phyloP scores from a whole-genome alignment of 2,113 vertebrate genomes.

The Actenoides hombroni region DNA sequence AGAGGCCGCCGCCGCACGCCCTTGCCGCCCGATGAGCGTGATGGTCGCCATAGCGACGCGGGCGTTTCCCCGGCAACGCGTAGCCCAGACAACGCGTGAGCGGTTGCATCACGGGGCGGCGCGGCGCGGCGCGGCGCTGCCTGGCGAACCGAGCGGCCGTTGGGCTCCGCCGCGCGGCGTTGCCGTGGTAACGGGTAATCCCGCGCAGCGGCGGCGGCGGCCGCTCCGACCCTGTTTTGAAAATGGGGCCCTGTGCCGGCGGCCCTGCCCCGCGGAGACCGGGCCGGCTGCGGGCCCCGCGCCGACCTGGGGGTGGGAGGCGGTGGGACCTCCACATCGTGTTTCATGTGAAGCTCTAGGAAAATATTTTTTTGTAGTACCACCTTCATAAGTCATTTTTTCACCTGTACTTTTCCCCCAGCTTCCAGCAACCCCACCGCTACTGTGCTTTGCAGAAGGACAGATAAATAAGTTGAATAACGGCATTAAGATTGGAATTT shows the following conservation, averaged over 20 bases:
- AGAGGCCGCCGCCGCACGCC: constrained; percentile 68
- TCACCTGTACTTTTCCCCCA: neutral
- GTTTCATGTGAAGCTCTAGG: rapidly evolving
- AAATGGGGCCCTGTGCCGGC: constrained; percentile 52
- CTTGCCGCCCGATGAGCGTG: constrained; percentile 83
- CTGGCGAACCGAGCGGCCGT: constrained; percentile 87
- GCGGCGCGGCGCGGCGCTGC: constrained; percentile 82
- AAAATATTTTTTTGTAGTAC: rapidly evolving
- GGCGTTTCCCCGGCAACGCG: constrained; percentile 81
- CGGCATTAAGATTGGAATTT: neutral
- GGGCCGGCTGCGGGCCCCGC: neutral
- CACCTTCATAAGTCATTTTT: neutral
- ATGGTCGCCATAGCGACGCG: constrained; percentile 81
- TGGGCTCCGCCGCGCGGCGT: constrained; percentile 85
- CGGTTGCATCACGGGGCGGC: constrained; percentile 82
- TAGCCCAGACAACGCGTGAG: constrained; percentile 78
- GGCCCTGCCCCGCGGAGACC: constrained; percentile 15
- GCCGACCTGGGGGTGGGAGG: constrained; percentile 57
- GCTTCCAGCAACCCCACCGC: neutral
- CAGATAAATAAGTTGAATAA: neutral
- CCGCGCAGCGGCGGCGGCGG: constrained; percentile 79
- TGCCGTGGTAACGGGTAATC: constrained; percentile 86
- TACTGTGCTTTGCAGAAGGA: neutral
- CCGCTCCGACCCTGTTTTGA: constrained; percentile 73
- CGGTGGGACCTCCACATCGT: too few species aligned